These are phyloP conservation scores for Pseudolaguvia tuberculata DNA, from an alignment of 2,113 vertebrate genomes.

Conservation along the genomic window DNA sequence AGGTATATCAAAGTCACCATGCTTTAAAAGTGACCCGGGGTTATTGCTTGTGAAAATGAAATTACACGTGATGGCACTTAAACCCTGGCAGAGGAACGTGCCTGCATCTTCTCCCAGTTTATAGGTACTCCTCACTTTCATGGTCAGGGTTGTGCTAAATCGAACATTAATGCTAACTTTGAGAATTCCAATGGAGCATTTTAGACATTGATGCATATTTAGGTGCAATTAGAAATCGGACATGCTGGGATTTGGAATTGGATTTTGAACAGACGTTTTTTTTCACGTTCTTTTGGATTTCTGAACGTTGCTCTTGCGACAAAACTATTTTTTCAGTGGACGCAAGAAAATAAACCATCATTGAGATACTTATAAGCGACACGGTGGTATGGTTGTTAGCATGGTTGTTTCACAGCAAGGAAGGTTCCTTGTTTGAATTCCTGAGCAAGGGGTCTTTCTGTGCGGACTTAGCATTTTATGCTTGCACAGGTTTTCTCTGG, in stretches of 20 bases:
- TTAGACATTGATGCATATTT: conserved; percentile 39
- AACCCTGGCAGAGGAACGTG: conserved; percentile 41
- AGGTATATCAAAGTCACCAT: conserved; percentile 56
- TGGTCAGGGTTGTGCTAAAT: conserved; percentile 37
- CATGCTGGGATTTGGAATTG: conserved; percentile 28
- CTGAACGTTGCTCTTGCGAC: neutral
- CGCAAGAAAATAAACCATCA: neutral
- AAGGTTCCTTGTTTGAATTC: too few species aligned
- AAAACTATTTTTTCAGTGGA: neutral
- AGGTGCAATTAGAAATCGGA: conserved; percentile 33
- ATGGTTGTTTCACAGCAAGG: too few species aligned
- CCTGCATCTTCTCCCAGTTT: conserved; percentile 25
- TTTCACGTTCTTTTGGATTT: neutral
- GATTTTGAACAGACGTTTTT: conserved; percentile 11
- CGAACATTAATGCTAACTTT: conserved; percentile 36
- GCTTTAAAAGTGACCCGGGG: conserved; percentile 56
- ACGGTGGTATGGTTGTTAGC: too few species aligned
- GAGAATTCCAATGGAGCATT: conserved; percentile 43
- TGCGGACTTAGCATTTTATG: too few species aligned
- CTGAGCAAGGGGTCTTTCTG: too few species aligned
- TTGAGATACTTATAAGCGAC: too few species aligned
- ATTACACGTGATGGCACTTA: conserved; percentile 60
- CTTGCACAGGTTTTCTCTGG: too few species aligned
- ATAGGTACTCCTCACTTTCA: conserved; percentile 29
- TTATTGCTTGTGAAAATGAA: conserved; percentile 62